Base-by-base conservation (phyloP, 2,888 invertebrate species). In the Lepidocyrtinus sp. region DNA sequence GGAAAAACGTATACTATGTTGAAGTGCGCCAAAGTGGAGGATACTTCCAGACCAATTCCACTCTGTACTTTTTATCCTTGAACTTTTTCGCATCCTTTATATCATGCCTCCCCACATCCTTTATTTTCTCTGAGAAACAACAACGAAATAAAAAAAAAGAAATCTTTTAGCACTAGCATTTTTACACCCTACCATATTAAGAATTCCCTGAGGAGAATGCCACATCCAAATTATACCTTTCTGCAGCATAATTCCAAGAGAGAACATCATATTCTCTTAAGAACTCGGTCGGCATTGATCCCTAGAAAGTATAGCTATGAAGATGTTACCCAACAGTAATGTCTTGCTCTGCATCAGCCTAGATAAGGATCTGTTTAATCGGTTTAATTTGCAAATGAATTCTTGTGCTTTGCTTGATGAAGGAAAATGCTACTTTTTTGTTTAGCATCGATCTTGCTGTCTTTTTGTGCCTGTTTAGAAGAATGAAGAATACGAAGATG, bases 1-100 rank as follows among this genome's bases (percentile, higher is more conserved):
- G 36, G 5, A n/a, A n/a, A n/a, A 36, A 77, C 45, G 77, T 72
- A 77, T 77, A 71, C 72, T 77, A 71, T 59, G 77, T 77, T 45
- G 59, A 71, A 64, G 72, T 71, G 71, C 65, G 72, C 62, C 72
- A 50, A 63, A 63, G 55, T 73, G 22, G 73, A 78, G 72, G 78
- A 78, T 73, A 36, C 69, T 69, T 74, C 69, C 36, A 36, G 5
- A 69, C 27, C 25, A 64, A 22, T 72, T 36, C 36, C 36, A 36
- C 12, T 7, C 12, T 12, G 5, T 12, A 36, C 36, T 36, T 36
- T 75, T 63, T 72, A 21, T 62, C 65, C 62, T 68, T 63, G 73
- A 73, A 68, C 68, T 65, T 77, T 77, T 36, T 50, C 19, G 26
- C 50, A 69, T 64, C 70, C 70, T 64, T 25, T 63, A 36, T 36